phyloP scores from a whole-genome alignment of 2,888 invertebrate genomes.

The Plemyria rubiginata region DNA sequence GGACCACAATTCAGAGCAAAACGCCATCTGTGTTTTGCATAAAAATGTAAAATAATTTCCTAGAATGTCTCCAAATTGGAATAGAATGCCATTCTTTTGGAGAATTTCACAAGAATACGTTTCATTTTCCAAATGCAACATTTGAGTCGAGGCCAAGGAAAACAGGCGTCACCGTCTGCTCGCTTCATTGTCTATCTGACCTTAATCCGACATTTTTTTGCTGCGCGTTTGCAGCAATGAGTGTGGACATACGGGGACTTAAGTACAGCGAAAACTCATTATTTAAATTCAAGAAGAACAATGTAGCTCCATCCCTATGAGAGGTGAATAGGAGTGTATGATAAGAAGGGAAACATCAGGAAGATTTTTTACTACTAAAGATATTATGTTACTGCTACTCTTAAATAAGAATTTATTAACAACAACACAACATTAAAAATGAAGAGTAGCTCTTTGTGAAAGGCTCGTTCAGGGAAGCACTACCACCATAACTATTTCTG shows the following conservation, averaged over 20 bases:
- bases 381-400: too few relatives aligned
- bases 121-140: slow-evolving; percentile 65
- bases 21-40: slow-evolving; percentile 23
- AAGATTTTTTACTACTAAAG: too few relatives aligned
- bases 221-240: slow-evolving; percentile 56
- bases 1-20: slow-evolving; percentile 15
- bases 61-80: slow-evolving; percentile 24
- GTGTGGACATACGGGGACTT: slow-evolving; percentile 43
- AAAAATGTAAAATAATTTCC: slow-evolving; percentile 23
- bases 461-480: too few relatives aligned
- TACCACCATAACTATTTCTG: too few relatives aligned
- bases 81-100: slow-evolving; percentile 39
- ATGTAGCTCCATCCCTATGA: too few relatives aligned
- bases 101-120: slow-evolving; percentile 47
- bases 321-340: too few relatives aligned
- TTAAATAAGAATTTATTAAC: too few relatives aligned
- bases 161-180: slow-evolving; percentile 59
- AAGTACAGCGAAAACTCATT: background rate
- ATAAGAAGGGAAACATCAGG: too few relatives aligned
- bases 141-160: slow-evolving; percentile 65
- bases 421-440: too few relatives aligned
- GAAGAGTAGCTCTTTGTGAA: too few relatives aligned
- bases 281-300: too few relatives aligned
- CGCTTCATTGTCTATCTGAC: slow-evolving; percentile 68
- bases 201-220: slow-evolving; percentile 68